phyloP scores from a whole-genome alignment of 2,797 vertebrate genomes.

The Hypotaenidia okinawae region DNA sequence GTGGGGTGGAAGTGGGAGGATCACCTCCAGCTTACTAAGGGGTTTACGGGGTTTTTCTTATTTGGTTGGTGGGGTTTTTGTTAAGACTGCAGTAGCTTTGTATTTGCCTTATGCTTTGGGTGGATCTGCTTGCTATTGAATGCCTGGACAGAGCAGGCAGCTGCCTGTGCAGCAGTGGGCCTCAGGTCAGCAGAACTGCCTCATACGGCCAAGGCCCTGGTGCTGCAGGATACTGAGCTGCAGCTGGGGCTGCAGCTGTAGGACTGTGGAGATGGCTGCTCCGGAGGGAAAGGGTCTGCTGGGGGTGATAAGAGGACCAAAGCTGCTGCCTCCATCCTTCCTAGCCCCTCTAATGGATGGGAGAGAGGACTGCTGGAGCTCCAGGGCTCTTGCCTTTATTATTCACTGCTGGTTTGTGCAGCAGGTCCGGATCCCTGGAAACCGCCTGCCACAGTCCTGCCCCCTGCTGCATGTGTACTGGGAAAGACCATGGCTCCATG shows the following conservation, averaged over 20 bases:
- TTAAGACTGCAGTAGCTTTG: neutral
- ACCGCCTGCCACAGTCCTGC: neutral
- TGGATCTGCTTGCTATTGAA: neutral
- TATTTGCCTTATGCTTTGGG: neutral
- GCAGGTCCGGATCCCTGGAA: neutral
- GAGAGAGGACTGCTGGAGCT: neutral
- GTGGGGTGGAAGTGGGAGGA: neutral
- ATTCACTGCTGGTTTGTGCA: neutral
- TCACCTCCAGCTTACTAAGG: neutral
- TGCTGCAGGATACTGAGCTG: accelerated
- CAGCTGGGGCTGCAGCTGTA: neutral
- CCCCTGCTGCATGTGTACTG: neutral
- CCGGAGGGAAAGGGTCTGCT: neutral
- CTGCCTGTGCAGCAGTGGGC: neutral
- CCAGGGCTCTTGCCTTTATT: neutral
- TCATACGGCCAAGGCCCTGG: neutral
- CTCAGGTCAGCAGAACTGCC: neutral
- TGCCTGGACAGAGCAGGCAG: neutral
- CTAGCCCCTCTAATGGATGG: neutral
- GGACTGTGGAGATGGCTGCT: neutral
- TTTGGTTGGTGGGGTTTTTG: neutral
- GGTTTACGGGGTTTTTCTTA: neutral
- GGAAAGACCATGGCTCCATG: neutral
- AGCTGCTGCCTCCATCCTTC: neutral
- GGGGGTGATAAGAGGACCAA: neutral